Evolutionary conservation across 30 jellyfish, hydroid and myxozoan species (phyloP), one percentile per base, ranked within the genome.

Genomic region (Hydractinia symbiolongicarpus): DNA sequence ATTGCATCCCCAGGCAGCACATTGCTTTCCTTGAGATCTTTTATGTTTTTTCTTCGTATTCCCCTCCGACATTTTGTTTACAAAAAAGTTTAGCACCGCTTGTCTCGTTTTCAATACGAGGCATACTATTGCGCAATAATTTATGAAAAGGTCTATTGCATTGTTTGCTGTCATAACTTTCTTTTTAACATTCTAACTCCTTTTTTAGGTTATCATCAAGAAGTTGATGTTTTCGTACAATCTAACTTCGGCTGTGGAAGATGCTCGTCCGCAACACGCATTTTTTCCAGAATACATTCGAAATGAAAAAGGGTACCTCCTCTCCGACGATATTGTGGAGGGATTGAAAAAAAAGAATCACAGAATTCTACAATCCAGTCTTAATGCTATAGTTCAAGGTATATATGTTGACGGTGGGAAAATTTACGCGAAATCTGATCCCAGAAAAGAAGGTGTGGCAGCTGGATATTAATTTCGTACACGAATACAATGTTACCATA

Each of bases 401-500:
- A 94, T 94, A 77, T 84, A 79, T 78, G 85, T 79, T 19, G 87
- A 73, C 52, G 81, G 66, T 6, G 84, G 68, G 44, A 95, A 95
- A 57, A 64, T 56, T 11, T 82, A 69, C 67, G 96, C 96, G 44
- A 94, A 94, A 72, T 82, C 96, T 8, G 96, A 94, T 73, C 96
- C 96, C 9, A 74, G 98, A 54, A 93, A 93, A 62, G 76, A 83
- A 17, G 98, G 98, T 15, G 85, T 77, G 61, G 74, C 98, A 4
- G 98, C 99, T 56, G 99, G 99, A 9, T 94, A 88, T 79, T 93
- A 84, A 72, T 7, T 15, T n/a, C n/a, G n/a, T n/a, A n/a, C n/a
- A n/a, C n/a, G n/a, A n/a, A n/a, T n/a, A n/a, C n/a, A n/a, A n/a
- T n/a, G n/a, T n/a, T n/a, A n/a, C n/a, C n/a, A n/a, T n/a, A n/a